Evolutionary conservation across 1,140 invertebrate species (phyloP), one percentile per base, ranked within the genome.

Genomic region (Pogonomyrmex barbatus): DNA sequence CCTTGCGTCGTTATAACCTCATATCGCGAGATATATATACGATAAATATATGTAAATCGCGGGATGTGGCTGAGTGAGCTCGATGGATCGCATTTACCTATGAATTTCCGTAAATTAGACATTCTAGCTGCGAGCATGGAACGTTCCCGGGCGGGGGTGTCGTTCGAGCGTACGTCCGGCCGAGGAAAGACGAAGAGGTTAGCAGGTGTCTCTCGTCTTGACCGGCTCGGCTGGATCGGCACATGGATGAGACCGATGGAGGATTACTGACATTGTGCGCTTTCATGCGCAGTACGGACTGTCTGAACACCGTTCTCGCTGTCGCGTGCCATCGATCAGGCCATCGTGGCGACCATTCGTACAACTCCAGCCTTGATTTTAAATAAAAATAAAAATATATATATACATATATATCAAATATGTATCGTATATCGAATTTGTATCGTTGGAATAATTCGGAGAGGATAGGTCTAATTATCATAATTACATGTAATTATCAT

Each of bases 91-190:
- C 39, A 9, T 42, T 93, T 94, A 95, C 94, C 94, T 94, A 95
- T 95, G 86, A 95, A 95, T 91, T 95, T 95, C 71, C 94, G 93
- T 89, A 95, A 92, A 92, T 95, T 95, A 60, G 93, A 93, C 94
- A 95, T 95, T 87, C 90, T 94, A 79, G 89, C 91, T 85, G 78
- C 83, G 76, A 94, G 88, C 94, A 95, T 95, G 56, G 88, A 87
- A 93, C 71, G 76, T 62, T 85, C 58, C 68, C 52, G n/a, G 85
- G 36, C 71, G 78, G 67, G 86, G 30, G 42, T 52, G 76, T 77
- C 77, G 62, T 88, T 81, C 78, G 62, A 12, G n/a, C 47, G 50
- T 3, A 1, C 14, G 36, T 14, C 36, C 50, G 36, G 14, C 36
- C 68, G 78, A 75, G 77, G 85, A 65, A 85, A 89, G 86, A 87